phyloP scores from a whole-genome alignment of 2,888 invertebrate species.

The Rhagonycha fulva region DNA sequence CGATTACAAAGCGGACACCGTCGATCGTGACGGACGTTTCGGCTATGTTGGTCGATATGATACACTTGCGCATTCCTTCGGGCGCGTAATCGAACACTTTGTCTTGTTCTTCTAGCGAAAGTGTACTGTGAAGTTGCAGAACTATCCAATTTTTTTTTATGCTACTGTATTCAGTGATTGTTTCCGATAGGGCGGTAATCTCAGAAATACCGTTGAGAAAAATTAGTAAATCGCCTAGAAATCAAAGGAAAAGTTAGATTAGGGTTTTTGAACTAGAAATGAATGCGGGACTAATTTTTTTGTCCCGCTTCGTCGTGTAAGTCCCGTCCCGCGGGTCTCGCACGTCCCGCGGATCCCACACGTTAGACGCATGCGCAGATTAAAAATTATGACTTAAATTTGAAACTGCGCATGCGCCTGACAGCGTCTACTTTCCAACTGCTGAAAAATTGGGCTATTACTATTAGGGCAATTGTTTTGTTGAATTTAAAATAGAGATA shows the following conservation, averaged over 20 bases:
- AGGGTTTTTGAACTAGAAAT: not conserved
- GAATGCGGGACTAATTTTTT: too few relatives aligned
- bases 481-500: too few relatives aligned
- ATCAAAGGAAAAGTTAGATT: slow-evolving; percentile 1
- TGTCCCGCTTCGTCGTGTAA: too few relatives aligned
- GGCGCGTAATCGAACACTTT: slow-evolving; percentile 97
- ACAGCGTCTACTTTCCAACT: too few relatives aligned
- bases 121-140: slow-evolving; percentile 87
- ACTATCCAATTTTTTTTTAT: slow-evolving; percentile 89
- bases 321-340: too few relatives aligned
- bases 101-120: slow-evolving; percentile 94
- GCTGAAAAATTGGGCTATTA: too few relatives aligned
- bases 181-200: slow-evolving; percentile 85
- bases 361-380: too few relatives aligned
- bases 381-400: too few relatives aligned
- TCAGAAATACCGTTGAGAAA: slow-evolving; percentile 95
- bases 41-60: slow-evolving; percentile 97
- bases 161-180: slow-evolving; percentile 78
- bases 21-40: slow-evolving; percentile 99
- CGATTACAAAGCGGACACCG: slow-evolving; percentile 94
- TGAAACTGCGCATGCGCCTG: too few relatives aligned
- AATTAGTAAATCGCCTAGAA: slow-evolving; percentile 87
- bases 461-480: too few relatives aligned
- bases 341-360: too few relatives aligned
- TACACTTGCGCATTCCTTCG: slow-evolving; percentile 92